Conservation (phyloP, 2,888 invertebrate genomes). For the Callyntrura guangdongensis region DNA sequence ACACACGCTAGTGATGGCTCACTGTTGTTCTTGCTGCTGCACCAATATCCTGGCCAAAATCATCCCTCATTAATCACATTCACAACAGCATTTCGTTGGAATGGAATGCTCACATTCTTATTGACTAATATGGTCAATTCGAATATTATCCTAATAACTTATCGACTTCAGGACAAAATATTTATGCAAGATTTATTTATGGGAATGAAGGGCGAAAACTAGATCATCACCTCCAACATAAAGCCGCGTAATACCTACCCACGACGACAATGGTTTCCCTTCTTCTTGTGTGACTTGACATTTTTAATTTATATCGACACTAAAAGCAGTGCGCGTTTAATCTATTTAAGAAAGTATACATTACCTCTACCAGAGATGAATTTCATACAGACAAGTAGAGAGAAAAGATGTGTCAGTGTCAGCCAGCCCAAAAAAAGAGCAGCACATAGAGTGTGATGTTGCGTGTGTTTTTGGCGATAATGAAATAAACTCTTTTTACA, state of each 20-base stretch:
- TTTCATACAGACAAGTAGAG: neutral
- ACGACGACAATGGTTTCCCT: neutral
- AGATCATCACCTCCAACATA: slow-evolving; percentile 32
- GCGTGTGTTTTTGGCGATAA: slow-evolving; percentile 16
- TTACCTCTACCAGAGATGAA: too few relatives aligned
- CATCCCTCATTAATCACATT: slow-evolving; percentile 1
- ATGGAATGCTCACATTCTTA: slow-evolving; percentile 27
- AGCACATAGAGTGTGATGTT: neutral
- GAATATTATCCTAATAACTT: slow-evolving; percentile 11
- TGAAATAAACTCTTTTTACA: slow-evolving; percentile 3
- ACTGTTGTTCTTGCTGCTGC: neutral
- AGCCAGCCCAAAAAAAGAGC: slow-evolving; percentile 30
- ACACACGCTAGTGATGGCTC: neutral
- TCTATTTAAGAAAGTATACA: too few relatives aligned
- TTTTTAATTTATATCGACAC: slow-evolving; percentile 35
- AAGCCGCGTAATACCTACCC: neutral
- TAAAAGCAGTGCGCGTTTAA: neutral
- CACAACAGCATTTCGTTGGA: slow-evolving; percentile 9
- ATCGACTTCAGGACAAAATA: slow-evolving; percentile 29
- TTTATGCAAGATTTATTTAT: slow-evolving; percentile 63
- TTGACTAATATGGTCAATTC: slow-evolving; percentile 14
- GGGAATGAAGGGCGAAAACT: slow-evolving; percentile 66
- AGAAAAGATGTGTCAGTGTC: slow-evolving; percentile 67
- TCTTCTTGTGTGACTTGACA: slow-evolving; percentile 24
- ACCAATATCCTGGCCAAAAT: neutral